These are phyloP conservation scores for Eupithecia inturbata DNA, from an alignment of 2,888 invertebrate genomes.

Conservation along the genomic window DNA sequence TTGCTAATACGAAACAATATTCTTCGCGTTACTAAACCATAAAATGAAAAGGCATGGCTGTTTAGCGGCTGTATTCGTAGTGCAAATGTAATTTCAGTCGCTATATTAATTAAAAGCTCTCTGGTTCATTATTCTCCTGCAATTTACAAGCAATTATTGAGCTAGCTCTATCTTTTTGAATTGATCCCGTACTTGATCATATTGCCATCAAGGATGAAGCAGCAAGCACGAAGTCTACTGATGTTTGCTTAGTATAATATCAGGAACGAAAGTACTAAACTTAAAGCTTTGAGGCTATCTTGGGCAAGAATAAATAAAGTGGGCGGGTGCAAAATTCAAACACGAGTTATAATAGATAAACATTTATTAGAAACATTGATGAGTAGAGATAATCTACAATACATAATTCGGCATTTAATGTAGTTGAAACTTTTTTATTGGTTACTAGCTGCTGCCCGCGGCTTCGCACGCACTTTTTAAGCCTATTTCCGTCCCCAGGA, in stretches of 20 bases:
- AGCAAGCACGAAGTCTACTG: not conserved
- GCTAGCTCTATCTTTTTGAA: not conserved
- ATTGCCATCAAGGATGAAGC: not conserved
- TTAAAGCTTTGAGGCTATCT: not conserved
- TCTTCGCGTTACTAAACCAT: not conserved
- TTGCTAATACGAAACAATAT: not conserved
- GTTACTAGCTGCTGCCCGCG: too few species aligned
- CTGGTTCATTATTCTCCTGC: not conserved
- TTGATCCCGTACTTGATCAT: not conserved
- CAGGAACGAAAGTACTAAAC: not conserved
- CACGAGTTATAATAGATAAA: constrained; percentile 11
- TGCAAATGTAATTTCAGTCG: not conserved
- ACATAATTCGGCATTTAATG: not conserved
- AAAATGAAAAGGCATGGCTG: not conserved
- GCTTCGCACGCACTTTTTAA: too few species aligned
- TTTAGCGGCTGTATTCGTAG: not conserved
- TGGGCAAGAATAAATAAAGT: not conserved
- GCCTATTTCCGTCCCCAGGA: too few species aligned
- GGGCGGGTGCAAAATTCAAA: constrained; percentile 9
- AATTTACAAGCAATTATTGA: not conserved
- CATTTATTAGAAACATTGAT: constrained; percentile 36
- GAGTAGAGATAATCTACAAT: constrained; percentile 12
- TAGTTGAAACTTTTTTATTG: not conserved
- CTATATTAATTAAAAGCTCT: not conserved
- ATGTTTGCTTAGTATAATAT: not conserved